Percentiles rank a stretch among this genome's conserved stretches.
These are phyloP conservation scores for Anser cygnoides DNA, from an alignment of 2,113 vertebrate genomes.

Conservation along the genomic window DNA sequence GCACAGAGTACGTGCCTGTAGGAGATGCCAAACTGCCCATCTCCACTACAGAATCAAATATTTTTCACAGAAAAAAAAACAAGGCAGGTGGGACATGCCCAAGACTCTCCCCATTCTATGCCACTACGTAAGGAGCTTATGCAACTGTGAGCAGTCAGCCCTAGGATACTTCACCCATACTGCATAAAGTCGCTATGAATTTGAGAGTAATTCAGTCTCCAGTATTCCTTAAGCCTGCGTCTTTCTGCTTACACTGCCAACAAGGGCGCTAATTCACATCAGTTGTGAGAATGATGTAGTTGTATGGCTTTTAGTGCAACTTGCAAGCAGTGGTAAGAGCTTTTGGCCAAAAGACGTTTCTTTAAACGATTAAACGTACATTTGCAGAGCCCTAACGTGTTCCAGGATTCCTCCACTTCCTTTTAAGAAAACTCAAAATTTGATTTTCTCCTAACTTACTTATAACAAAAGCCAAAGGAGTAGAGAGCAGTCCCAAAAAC, in stretches of 20 bases:
- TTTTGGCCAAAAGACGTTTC: slow-evolving; percentile 61
- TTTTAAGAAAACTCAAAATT: slow-evolving; percentile 60
- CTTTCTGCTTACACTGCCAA: neutral
- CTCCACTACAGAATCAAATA: neutral
- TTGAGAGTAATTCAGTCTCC: neutral
- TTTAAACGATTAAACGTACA: slow-evolving; percentile 67
- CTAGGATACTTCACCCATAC: neutral
- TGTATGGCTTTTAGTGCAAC: slow-evolving; percentile 4
- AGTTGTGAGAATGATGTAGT: slow-evolving; percentile 48
- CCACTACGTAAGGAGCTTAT: neutral
- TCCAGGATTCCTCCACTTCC: slow-evolving; percentile 63
- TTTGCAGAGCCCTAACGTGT: slow-evolving; percentile 49
- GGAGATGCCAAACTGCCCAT: neutral
- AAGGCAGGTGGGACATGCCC: neutral
- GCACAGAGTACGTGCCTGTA: neutral
- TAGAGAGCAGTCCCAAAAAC: slow-evolving; percentile 62
- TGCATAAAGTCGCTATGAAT: neutral
- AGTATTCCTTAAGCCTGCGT: neutral
- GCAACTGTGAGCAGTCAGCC: neutral
- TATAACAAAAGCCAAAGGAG: slow-evolving; percentile 64
- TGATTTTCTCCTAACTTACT: slow-evolving; percentile 57
- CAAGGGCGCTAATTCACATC: slow-evolving; percentile 55
- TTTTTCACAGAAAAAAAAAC: neutral
- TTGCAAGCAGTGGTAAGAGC: slow-evolving; percentile 13
- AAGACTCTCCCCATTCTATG: neutral